Evolutionary conservation across 2,888 invertebrate genomes (phyloP).

Genomic region (Conchocele bisecta): DNA sequence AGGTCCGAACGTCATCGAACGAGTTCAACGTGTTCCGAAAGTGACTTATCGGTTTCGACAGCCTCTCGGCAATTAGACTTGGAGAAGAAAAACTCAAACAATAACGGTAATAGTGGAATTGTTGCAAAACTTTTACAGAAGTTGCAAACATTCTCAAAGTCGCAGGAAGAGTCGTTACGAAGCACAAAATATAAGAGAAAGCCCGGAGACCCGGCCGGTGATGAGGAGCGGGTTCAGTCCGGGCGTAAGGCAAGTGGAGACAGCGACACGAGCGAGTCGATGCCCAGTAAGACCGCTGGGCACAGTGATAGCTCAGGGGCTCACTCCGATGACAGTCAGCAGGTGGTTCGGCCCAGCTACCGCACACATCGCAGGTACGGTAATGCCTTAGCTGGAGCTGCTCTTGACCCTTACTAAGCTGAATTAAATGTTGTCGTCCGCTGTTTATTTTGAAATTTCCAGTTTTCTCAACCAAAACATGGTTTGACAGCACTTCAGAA

Average conservation of each 20-base stretch:
- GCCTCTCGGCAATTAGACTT: slow-evolving; percentile 61
- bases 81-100: slow-evolving; percentile 51
- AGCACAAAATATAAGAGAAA: slow-evolving; percentile 59
- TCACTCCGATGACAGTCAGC: slow-evolving; percentile 72
- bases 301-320: slow-evolving; percentile 72
- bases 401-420: no score
- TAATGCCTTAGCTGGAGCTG: no score
- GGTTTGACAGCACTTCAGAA: no score
- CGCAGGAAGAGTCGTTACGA: slow-evolving; percentile 64
- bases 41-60: slow-evolving; percentile 57
- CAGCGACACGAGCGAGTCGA: slow-evolving; percentile 66
- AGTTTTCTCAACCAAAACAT: no score
- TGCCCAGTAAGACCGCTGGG: slow-evolving; percentile 49
- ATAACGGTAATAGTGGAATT: slow-evolving; percentile 58
- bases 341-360: slow-evolving; percentile 57
- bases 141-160: slow-evolving; percentile 69
- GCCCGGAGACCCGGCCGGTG: slow-evolving; percentile 45
- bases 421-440: no score
- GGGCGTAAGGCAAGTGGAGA: slow-evolving; percentile 65
- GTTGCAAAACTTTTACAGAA: slow-evolving; percentile 73
- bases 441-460: no score
- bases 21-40: slow-evolving; percentile 67
- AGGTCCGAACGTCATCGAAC: slow-evolving; percentile 60
- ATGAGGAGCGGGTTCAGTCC: slow-evolving; percentile 27
- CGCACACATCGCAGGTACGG: slow-evolving; percentile 70